Evolutionary conservation across 1,140 invertebrate genomes (phyloP), one percentile per base, ranked within the genome.

Genomic region (Cecropterus lyciades): DNA sequence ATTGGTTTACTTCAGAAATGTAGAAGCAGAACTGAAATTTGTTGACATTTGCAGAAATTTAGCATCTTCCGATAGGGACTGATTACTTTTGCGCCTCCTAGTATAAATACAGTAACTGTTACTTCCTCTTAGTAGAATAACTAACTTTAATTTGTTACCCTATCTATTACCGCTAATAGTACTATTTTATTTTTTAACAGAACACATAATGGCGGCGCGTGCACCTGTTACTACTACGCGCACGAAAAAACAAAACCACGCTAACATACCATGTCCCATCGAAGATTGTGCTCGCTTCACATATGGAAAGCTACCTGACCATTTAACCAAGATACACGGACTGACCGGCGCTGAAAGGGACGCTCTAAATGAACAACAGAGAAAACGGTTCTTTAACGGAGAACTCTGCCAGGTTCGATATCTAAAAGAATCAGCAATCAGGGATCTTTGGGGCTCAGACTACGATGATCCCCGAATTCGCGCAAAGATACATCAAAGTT

Each of bases 251-350:
- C 92, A 93, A 70, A 93, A 93, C 70, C 92, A 93, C 63, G 92
- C 92, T 0, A 93, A 93, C 69, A 93, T 93, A 27, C 92, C 91
- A 6, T 93, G 92, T 60, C 92, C 92, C 5, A 93, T 93, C 13
- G 92, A 93, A 73, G 91, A 93, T 64, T 93, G 92, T 65, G 92
- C 91, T 14, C 75, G 92, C 69, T 93, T 93, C 60, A 93, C 92
- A 5, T 93, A 93, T 49, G 92, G 92, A 20, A 93, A 93, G 69
- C 80, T 93, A 0, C 92, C 92, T 0, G 92, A 93, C 59, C 92
- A 93, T 68, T 75, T 93, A 14, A 93, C 92, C 0, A 93, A 93
- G 53, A 85, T 92, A 42, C 92, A 93, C 52, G 91, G 92, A 0
- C 75, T 93, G 4, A 92, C 86, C 3, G 92, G 92, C 3, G 83